phyloP scores from a whole-genome alignment of 2,888 invertebrate genomes.

The Erynnis tages region DNA sequence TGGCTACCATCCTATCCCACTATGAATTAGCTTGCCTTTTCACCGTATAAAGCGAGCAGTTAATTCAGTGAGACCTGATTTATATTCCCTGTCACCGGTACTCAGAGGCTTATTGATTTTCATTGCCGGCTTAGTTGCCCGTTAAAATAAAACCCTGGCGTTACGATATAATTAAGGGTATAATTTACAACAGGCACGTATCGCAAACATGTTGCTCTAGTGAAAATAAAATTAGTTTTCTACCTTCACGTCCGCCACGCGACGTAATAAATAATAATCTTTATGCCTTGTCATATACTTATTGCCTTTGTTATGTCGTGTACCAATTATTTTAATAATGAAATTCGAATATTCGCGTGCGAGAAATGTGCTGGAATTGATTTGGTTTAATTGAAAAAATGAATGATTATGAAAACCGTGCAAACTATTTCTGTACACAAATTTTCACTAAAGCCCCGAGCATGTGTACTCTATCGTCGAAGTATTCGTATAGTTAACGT shows the following conservation, averaged over 20 bases:
- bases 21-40: no score
- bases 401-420: background rate
- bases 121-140: constrained; percentile 50
- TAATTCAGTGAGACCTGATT: constrained; percentile 10
- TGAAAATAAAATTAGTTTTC: constrained; percentile 58
- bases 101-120: constrained; percentile 47
- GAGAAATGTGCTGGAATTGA: background rate
- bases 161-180: constrained; percentile 63
- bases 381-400: constrained; percentile 1
- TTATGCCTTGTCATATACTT: constrained; percentile 42
- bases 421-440: no score
- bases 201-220: constrained; percentile 70
- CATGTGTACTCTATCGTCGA: no score
- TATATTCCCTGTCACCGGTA: constrained; percentile 22
- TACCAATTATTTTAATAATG: constrained; percentile 19
- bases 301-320: constrained; percentile 24
- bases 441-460: no score
- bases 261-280: constrained; percentile 61
- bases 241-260: constrained; percentile 60
- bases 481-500: no score
- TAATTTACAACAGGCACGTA: constrained; percentile 65
- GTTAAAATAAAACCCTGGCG: constrained; percentile 59
- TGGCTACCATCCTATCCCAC: no score
- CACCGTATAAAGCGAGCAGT: constrained; percentile 4
- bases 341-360: constrained; percentile 15